A percentile compares a stretch with the other conserved stretches of the same genome.
Conservation (phyloP, 1,140 invertebrate genomes). For the Drosophila seguyi region DNA sequence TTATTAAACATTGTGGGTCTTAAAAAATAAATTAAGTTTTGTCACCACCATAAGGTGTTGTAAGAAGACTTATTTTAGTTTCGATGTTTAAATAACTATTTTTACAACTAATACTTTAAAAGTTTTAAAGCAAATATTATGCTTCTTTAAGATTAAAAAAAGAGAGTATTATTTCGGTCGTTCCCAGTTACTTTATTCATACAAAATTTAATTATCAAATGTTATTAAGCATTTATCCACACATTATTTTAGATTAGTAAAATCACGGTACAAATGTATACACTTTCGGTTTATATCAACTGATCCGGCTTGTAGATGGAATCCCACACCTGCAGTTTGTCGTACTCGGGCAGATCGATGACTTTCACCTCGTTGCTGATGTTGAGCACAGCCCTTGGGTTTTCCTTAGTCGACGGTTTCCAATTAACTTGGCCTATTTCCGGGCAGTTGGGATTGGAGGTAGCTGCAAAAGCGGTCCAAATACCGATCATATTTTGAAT, state of each 20-base stretch:
- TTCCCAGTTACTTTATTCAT: background rate
- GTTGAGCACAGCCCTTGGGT: conserved; percentile 72
- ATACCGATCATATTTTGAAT: conserved; percentile 84
- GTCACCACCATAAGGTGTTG: background rate
- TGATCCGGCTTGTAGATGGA: conserved; percentile 60
- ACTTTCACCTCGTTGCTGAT: conserved; percentile 79
- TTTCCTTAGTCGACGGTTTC: conserved; percentile 66
- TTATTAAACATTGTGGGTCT: background rate
- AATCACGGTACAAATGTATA: background rate
- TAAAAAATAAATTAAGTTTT: background rate
- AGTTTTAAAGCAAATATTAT: background rate
- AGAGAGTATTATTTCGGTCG: background rate
- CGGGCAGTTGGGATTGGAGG: conserved; percentile 75
- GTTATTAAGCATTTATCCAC: background rate
- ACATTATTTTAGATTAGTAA: background rate
- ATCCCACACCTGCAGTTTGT: conserved; percentile 85
- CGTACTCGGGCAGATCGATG: conserved; percentile 82
- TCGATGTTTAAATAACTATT: background rate
- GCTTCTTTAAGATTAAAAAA: background rate
- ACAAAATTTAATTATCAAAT: background rate
- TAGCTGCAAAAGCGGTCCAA: conserved; percentile 84
- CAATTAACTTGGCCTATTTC: conserved; percentile 55
- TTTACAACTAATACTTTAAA: background rate
- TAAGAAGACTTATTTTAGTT: background rate
- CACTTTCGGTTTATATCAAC: conserved; percentile 8